Percentiles rank a stretch among this genome's conserved stretches.
Conservation (phyloP, 2,888 invertebrate genomes). For the Nephrotoma appendiculata region DNA sequence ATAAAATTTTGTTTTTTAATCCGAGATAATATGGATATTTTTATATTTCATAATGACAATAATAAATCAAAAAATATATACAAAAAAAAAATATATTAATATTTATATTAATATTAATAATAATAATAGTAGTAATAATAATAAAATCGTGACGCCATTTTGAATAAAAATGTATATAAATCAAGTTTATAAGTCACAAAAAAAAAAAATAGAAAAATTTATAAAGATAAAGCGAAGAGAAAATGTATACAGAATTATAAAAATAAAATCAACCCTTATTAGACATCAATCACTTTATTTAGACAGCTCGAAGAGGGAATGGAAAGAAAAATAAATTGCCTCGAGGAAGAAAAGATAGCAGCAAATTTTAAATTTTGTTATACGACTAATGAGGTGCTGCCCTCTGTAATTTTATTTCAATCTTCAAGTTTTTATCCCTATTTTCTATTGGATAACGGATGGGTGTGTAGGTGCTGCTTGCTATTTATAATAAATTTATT, state of each 20-base stretch:
- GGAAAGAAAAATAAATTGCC: neutral
- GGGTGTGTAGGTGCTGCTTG: neutral
- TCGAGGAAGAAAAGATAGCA: neutral
- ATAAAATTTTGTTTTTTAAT: neutral
- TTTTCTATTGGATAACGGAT: neutral
- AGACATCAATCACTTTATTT: neutral
- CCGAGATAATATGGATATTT: neutral
- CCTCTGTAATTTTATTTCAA: neutral
- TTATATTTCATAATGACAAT: neutral
- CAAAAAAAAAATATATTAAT: neutral
- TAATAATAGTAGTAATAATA: neutral
- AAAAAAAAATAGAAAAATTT: neutral
- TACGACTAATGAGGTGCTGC: neutral
- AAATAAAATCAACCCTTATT: neutral
- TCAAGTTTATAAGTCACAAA: neutral
- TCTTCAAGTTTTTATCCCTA: neutral
- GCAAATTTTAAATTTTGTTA: neutral
- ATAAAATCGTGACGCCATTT: conserved; percentile 2
- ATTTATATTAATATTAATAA: neutral
- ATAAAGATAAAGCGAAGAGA: neutral
- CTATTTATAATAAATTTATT: too few relatives aligned
- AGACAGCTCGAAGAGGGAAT: neutral
- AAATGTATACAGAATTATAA: neutral
- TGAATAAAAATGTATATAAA: conserved; percentile 3
- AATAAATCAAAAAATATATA: neutral